A percentile compares a stretch with the other conserved stretches of the same genome.
Conservation (phyloP, 2,797 vertebrate genomes). For the Danio jaintianensis region DNA sequence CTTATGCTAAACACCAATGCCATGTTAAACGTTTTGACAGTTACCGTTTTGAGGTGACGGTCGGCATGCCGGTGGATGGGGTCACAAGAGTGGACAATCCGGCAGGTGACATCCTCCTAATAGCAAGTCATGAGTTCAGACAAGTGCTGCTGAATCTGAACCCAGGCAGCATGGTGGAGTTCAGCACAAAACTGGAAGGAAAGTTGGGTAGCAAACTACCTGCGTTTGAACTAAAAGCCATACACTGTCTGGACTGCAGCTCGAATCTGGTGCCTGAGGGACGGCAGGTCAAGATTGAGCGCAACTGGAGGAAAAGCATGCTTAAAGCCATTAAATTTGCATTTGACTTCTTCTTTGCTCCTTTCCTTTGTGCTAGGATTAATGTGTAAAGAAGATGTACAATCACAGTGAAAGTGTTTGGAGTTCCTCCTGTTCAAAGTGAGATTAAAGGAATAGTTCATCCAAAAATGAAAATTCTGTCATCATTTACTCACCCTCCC, state of each 20-base stretch:
- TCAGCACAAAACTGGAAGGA: slow-evolving; percentile 95
- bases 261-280: slow-evolving; percentile 79
- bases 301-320: slow-evolving; percentile 89
- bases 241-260: slow-evolving; percentile 91
- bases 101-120: slow-evolving; percentile 87
- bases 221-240: slow-evolving; percentile 93
- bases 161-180: slow-evolving; percentile 90
- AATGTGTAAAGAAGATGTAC: slow-evolving; percentile 54
- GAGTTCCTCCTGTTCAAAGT: not conserved
- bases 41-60: slow-evolving; percentile 90
- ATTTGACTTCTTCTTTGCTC: slow-evolving; percentile 97
- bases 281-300: slow-evolving; percentile 92
- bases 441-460: not conserved
- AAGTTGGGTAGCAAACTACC: slow-evolving; percentile 89
- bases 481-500: too few relatives aligned
- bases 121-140: slow-evolving; percentile 93
- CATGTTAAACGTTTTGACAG: slow-evolving; percentile 94
- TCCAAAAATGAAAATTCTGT: too few relatives aligned
- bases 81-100: slow-evolving; percentile 76
- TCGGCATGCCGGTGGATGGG: slow-evolving; percentile 82
- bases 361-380: slow-evolving; percentile 88
- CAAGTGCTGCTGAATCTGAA: slow-evolving; percentile 87
- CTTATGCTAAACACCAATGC: slow-evolving; percentile 88
- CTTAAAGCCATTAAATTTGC: slow-evolving; percentile 89
- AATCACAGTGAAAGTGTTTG: not conserved